These are phyloP conservation scores for Helostoma temminkii DNA, from an alignment of 2,797 vertebrate genomes.

Conservation along the genomic window DNA sequence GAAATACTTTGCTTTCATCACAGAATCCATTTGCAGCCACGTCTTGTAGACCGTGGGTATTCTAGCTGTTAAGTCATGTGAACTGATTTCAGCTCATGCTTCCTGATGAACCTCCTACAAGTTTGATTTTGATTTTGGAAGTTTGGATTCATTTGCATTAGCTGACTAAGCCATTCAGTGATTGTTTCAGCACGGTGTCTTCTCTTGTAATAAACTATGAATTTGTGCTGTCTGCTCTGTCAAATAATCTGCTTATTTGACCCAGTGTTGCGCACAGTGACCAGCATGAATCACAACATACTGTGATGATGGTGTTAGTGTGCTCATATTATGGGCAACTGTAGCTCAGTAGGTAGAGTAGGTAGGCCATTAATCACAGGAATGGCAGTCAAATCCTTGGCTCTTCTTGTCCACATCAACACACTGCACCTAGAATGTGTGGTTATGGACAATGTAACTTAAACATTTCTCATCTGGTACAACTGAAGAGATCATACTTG, in stretches of 20 bases:
- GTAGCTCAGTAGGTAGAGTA: conserved; percentile 52
- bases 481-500: conserved; percentile 10
- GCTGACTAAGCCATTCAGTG: neutral
- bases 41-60: too few species aligned
- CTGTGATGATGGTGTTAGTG: conserved; percentile 25
- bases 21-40: too few species aligned
- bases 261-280: conserved; percentile 49
- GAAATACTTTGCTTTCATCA: too few species aligned
- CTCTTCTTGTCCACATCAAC: conserved; percentile 34
- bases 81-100: too few species aligned
- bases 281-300: conserved; percentile 20
- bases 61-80: too few species aligned
- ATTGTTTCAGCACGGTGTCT: neutral
- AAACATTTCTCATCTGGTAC: neutral
- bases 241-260: conserved; percentile 47
- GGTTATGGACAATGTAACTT: neutral
- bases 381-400: conserved; percentile 20
- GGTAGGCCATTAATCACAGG: conserved; percentile 54
- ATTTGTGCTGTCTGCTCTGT: neutral
- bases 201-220: neutral
- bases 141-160: neutral
- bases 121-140: too few species aligned
- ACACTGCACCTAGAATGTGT: conserved; percentile 7
- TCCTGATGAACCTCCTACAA: too few species aligned
- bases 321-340: conserved; percentile 45